A percentile compares a stretch with the other conserved stretches of the same genome.
These are phyloP conservation scores for Rafetus swinhoei DNA, from an alignment of 2,113 vertebrate species.

Conservation along the genomic window DNA sequence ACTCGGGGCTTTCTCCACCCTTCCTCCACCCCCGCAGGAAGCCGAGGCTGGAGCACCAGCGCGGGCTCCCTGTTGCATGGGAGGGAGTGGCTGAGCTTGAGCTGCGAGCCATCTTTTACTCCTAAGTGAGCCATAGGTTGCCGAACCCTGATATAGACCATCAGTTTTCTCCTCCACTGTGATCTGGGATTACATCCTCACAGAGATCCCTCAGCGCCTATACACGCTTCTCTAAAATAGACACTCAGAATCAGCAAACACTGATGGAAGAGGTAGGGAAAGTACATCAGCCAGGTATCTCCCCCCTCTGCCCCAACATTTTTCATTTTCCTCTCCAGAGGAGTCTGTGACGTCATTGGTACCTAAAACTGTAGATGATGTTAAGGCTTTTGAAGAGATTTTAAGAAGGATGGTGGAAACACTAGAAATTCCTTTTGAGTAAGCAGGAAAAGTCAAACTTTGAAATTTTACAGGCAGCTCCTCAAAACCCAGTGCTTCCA, in stretches of 20 bases:
- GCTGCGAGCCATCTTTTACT: no score
- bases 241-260: background rate
- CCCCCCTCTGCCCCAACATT: fast-evolving
- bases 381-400: background rate
- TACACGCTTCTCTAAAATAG: background rate
- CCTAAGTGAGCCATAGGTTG: no score
- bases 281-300: background rate
- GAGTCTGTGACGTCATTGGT: background rate
- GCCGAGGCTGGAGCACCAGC: no score
- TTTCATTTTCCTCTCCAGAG: background rate
- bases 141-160: background rate
- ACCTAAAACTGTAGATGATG: background rate
- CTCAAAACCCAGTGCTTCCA: no score
- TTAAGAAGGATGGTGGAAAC: background rate
- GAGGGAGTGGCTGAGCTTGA: no score
- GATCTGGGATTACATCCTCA: background rate
- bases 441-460: no score
- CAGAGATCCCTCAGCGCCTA: background rate
- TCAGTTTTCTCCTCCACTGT: background rate
- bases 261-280: background rate
- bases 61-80: no score
- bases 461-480: no score
- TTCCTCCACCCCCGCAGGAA: no score
- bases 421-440: background rate
- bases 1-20: no score